Conservation (phyloP, 2,113 vertebrate genomes). For the Saguinus midas region DNA sequence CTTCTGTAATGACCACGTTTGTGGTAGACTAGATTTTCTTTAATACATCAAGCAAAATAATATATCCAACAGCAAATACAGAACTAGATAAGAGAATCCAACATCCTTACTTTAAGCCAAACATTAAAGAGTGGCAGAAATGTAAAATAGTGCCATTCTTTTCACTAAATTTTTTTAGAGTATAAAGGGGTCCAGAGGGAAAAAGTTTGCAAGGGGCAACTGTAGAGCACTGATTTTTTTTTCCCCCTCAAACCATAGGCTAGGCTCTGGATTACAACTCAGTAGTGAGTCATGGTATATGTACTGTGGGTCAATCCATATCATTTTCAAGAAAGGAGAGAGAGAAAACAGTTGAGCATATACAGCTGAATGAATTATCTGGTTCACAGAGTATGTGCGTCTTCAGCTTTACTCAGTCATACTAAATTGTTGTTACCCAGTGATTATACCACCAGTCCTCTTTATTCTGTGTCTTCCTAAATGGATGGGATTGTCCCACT, state of each 20-base stretch:
- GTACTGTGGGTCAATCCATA: not conserved
- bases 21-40: not conserved
- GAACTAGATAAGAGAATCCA: not conserved
- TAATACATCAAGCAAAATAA: not conserved
- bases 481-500: not conserved
- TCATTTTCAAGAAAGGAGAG: not conserved
- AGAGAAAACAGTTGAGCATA: not conserved
- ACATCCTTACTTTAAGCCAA: not conserved
- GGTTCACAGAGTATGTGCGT: not conserved
- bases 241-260: not conserved
- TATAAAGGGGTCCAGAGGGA: not conserved
- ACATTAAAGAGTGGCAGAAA: not conserved
- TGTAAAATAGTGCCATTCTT: not conserved
- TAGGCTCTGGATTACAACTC: not conserved
- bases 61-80: not conserved
- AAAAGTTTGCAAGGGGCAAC: not conserved
- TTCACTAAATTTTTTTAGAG: not conserved
- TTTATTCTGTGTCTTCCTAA: not conserved
- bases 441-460: not conserved
- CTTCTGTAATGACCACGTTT: not conserved
- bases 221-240: not conserved
- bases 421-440: conserved; percentile 1
- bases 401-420: not conserved
- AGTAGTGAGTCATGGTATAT: not conserved
- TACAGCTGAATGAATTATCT: not conserved